phyloP scores from a whole-genome alignment of 2,113 vertebrate genomes.

The Origma solitaria region DNA sequence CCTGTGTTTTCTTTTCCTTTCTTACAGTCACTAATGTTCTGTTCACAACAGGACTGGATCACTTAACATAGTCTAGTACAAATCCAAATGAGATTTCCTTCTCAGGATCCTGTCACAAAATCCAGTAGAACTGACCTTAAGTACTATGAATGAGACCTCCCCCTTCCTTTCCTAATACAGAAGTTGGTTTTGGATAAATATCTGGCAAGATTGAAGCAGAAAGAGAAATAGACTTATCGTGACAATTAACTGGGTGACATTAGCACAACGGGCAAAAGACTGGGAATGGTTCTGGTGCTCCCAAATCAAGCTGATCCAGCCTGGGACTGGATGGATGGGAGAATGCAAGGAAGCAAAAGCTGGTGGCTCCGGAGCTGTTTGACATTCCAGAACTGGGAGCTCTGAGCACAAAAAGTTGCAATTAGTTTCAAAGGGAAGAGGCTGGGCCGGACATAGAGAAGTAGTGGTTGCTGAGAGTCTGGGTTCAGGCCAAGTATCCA shows the following conservation, averaged over 20 bases:
- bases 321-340: neutral
- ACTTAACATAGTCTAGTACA: neutral
- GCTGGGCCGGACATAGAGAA: accelerated
- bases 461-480: neutral
- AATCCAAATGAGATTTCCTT: neutral
- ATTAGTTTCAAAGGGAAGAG: neutral
- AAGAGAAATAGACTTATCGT: neutral
- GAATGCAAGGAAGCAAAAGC: neutral
- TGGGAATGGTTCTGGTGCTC: accelerated
- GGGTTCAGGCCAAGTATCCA: neutral
- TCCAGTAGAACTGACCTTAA: neutral
- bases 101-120: neutral
- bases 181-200: neutral
- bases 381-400: neutral
- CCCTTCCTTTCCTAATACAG: neutral
- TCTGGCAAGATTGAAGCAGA: neutral
- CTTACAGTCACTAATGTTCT: neutral
- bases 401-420: neutral
- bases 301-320: neutral
- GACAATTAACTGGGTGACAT: neutral
- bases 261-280: neutral
- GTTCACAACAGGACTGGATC: neutral
- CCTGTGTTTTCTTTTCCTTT: neutral
- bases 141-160: neutral
- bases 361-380: neutral